Conservation (phyloP, 2,113 vertebrate species). For the Aphyosemion australe region DNA sequence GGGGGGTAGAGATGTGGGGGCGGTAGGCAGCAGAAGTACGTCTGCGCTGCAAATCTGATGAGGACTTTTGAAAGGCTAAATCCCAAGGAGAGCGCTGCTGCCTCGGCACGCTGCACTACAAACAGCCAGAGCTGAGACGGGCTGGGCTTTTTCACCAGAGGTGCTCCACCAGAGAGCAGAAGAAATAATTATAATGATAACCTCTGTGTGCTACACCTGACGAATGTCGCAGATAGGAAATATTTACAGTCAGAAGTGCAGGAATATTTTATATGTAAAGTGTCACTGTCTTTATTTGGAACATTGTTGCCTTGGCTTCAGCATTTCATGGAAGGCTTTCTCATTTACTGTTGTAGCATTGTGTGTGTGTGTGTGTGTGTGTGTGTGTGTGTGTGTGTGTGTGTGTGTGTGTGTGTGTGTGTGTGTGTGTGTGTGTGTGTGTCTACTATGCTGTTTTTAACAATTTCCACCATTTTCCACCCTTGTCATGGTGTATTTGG, state of each 20-base stretch:
- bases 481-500: constrained; percentile 46
- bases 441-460: constrained; percentile 7
- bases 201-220: constrained; percentile 48
- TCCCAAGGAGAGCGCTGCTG: constrained; percentile 70
- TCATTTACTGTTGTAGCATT: constrained; percentile 25
- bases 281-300: constrained; percentile 43
- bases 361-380: constrained; percentile 15
- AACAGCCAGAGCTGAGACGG: constrained; percentile 57
- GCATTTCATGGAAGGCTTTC: constrained; percentile 44
- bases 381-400: constrained; percentile 19
- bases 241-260: constrained; percentile 54
- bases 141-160: constrained; percentile 42
- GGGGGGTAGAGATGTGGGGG: constrained; percentile 65
- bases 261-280: constrained; percentile 40
- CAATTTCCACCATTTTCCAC: constrained; percentile 52
- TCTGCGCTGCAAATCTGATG: constrained; percentile 76
- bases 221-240: constrained; percentile 50
- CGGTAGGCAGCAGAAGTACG: constrained; percentile 69
- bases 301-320: constrained; percentile 43
- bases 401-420: constrained; percentile 19
- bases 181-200: constrained; percentile 66
- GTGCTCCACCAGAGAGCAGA: constrained; percentile 41
- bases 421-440: constrained; percentile 11
- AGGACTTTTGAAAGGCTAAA: constrained; percentile 81
- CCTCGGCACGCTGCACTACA: constrained; percentile 60